Evolutionary conservation across 2,113 vertebrate genomes (phyloP), one percentile per base, ranked within the genome.

Genomic region (Collichthys lucidus): DNA sequence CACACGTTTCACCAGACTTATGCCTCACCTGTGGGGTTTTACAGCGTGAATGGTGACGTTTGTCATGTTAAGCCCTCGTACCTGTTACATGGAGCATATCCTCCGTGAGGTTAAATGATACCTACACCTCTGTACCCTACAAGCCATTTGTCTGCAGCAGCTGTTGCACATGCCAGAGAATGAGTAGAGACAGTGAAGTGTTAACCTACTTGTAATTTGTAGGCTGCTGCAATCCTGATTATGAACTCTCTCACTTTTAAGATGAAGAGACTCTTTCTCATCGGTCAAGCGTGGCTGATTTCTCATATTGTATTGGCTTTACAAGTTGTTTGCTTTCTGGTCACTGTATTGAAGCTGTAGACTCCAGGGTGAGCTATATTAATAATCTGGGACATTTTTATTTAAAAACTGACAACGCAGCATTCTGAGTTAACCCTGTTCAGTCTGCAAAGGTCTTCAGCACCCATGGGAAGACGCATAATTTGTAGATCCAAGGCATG

Each of bases 101-200:
- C 44, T 67, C 49, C 19, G 7, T 40, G 29, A 40, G 22, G 12
- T 57, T 35, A 9, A 74, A 26, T 1, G 17, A 59, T 24, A 16
- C 11, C 22, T 16, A 47, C 42, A 19, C n/a, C 42, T 57, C 16
- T 24, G 24, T 19, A 47, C 9, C 17, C 4, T 3, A 53, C 35
- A 46, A 72, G 61, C 40, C 49, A 73, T 73, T 68, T n/a, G 17
- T 62, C 35, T 66, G 12, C 5, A 29, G n/a, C n/a, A 42, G 49
- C 60, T 55, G 60, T 10, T 24, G 35, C 3, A n/a, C 8, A 31
- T 67, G 42, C 42, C 42, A 44, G 11, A 44, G 19, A 67, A 3
- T 35, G 59, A 15, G 26, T 24, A 5, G 4, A 47, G 17, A 1
- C 2, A 16, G 1, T 44, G 14, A 49, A 29, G 62, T 22, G 1